Evolutionary conservation across 1,140 invertebrate species (phyloP).

Genomic region (Dendroctonus ponderosae): DNA sequence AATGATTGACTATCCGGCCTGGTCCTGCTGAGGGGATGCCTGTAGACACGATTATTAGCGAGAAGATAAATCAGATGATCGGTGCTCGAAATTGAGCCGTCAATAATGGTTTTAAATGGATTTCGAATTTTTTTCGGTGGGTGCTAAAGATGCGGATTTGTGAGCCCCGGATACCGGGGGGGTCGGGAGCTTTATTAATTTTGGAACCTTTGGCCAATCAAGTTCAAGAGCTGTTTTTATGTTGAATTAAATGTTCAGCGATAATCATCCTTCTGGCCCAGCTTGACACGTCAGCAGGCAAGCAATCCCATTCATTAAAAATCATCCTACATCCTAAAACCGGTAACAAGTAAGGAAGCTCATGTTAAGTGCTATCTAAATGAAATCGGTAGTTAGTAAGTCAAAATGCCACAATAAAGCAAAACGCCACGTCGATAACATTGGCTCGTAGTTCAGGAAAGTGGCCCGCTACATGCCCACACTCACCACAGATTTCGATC

Average conservation of each 20-base stretch:
- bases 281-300: no score
- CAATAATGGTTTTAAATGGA: constrained; percentile 12
- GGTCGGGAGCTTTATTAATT: no score
- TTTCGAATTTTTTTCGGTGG: background rate
- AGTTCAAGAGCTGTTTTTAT: no score
- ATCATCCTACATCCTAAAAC: constrained; percentile 12
- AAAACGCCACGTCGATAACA: constrained; percentile 18
- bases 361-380: constrained; percentile 34
- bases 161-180: background rate
- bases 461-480: constrained; percentile 6
- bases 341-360: constrained; percentile 12
- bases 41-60: constrained; percentile 24
- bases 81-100: constrained; percentile 13
- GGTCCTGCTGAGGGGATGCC: constrained; percentile 9
- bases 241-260: no score
- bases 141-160: constrained; percentile 5
- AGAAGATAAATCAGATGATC: constrained; percentile 10
- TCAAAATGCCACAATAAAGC: constrained; percentile 26
- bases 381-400: constrained; percentile 38
- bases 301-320: constrained; percentile 15
- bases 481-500: constrained; percentile 14
- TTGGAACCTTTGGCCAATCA: no score
- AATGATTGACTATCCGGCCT: constrained; percentile 8
- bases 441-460: background rate
- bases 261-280: no score